A percentile compares a stretch with the other conserved stretches of the same genome.
These are phyloP conservation scores for Tiliacea citrago DNA, from an alignment of 2,888 invertebrate genomes.

Conservation along the genomic window DNA sequence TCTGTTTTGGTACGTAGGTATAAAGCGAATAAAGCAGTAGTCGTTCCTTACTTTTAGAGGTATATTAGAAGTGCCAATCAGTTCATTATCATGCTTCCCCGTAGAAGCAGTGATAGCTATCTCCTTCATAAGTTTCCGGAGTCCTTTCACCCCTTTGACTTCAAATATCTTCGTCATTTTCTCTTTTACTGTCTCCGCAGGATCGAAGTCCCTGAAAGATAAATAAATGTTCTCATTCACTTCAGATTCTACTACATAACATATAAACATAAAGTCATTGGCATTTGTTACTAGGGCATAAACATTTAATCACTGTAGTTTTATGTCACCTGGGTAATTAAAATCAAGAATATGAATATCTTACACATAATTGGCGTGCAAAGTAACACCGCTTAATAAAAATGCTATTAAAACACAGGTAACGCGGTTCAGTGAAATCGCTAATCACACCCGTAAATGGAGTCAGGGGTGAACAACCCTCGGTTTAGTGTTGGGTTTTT, in stretches of 20 bases:
- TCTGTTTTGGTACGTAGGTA: neutral
- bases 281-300: conserved; percentile 61
- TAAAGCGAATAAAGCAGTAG: neutral
- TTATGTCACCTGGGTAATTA: conserved; percentile 60
- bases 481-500: conserved; percentile 32
- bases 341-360: conserved; percentile 37
- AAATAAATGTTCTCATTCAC: conserved; percentile 11
- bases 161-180: conserved; percentile 96
- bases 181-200: conserved; percentile 96
- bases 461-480: conserved; percentile 48
- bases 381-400: conserved; percentile 42
- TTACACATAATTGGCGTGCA: conserved; percentile 45
- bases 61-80: conserved; percentile 97
- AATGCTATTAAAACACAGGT: conserved; percentile 44
- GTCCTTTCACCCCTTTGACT: conserved; percentile 96
- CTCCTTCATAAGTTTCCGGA: conserved; percentile 96
- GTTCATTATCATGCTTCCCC: conserved; percentile 98
- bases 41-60: conserved; percentile 93
- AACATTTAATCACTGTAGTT: conserved; percentile 53
- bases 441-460: conserved; percentile 40
- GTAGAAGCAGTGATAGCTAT: conserved; percentile 98
- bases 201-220: conserved; percentile 95
- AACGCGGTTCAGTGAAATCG: conserved; percentile 37
- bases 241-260: conserved; percentile 5
- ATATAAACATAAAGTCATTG: conserved; percentile 37